Percentiles rank a stretch among this genome's conserved stretches.
phyloP scores from a whole-genome alignment of 2,888 invertebrate species.

The Drosophila putrida region DNA sequence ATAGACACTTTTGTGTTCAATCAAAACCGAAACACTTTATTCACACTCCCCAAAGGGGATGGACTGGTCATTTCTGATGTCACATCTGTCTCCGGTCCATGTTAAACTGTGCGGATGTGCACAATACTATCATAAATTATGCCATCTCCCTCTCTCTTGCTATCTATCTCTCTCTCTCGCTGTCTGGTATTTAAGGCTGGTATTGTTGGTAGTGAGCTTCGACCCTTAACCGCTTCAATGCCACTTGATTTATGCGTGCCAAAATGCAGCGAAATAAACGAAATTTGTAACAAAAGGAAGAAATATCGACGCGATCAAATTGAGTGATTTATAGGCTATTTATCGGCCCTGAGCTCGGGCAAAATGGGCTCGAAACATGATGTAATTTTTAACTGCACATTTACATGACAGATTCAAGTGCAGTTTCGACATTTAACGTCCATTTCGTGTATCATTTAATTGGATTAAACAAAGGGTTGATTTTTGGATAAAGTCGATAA shows the following conservation, averaged over 20 bases:
- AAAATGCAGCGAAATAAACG: slow-evolving; percentile 74
- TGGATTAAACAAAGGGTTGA: background rate
- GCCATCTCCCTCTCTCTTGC: slow-evolving; percentile 20
- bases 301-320: slow-evolving; percentile 76
- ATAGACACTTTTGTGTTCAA: slow-evolving; percentile 7
- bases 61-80: slow-evolving; percentile 63
- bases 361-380: slow-evolving; percentile 47
- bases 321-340: slow-evolving; percentile 74
- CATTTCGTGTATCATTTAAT: slow-evolving; percentile 9
- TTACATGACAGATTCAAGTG: slow-evolving; percentile 52
- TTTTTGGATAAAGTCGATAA: background rate
- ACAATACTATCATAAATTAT: slow-evolving; percentile 66
- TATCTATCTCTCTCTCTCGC: slow-evolving; percentile 1
- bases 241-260: slow-evolving; percentile 68
- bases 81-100: slow-evolving; percentile 69
- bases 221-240: slow-evolving; percentile 16
- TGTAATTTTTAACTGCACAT: slow-evolving; percentile 60
- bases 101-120: slow-evolving; percentile 45
- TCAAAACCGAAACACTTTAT: slow-evolving; percentile 28
- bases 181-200: slow-evolving; percentile 64
- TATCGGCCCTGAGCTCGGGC: slow-evolving; percentile 48
- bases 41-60: slow-evolving; percentile 9
- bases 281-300: slow-evolving; percentile 58
- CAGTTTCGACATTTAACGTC: slow-evolving; percentile 9
- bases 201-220: slow-evolving; percentile 49